Evolutionary conservation across 2,888 invertebrate genomes (phyloP), one percentile per base, ranked within the genome.

Genomic region (Sesia apiformis): DNA sequence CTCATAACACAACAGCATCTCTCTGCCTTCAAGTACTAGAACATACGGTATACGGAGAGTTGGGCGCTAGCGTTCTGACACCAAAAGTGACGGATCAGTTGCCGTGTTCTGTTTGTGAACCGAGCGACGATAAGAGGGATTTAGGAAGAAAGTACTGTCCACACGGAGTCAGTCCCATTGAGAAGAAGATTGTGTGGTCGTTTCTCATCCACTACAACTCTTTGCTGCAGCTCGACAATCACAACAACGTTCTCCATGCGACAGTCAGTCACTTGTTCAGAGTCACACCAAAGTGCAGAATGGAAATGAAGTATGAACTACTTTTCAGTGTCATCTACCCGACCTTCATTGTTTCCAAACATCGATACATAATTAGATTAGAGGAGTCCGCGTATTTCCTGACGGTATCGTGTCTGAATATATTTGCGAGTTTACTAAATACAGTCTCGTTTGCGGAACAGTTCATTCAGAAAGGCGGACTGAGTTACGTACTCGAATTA

Each of bases 251-350:
- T 0, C 81, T 91, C n/a, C 91, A 91, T 60, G 78, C 88, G 0
- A 84, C 92, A 0, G 91, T 92, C 59, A 82, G 84, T 4, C 93
- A 93, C 64, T 69, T 93, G 6, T 73, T 92, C 5, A 85, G 91
- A 56, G 90, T 93, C 7, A 91, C 91, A 0, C 90, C 91, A 0
- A 85, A 85, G 23, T 91, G 91, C 52, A 86, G 89, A 1, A 82
- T 77, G 53, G 84, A 89, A 57, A 90, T 92, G 66, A 91, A 90
- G 59, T 85, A 88, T 49, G 91, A 92, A 61, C 72, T 93, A 23
- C 81, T 93, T 0, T 90, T 91, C 59, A 84, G 88, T 53, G 91
- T 93, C 0, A 91, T 93, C 53, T 91, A 91, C 65, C 92, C 93
- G 0, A 91, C 90, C 0, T 92, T 93, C 61, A 77, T 92, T 6